Evolutionary conservation across 53 echinoderm and acorn worm species (phyloP), one percentile per base, ranked within the genome.

Genomic region (Stichopus horrens): DNA sequence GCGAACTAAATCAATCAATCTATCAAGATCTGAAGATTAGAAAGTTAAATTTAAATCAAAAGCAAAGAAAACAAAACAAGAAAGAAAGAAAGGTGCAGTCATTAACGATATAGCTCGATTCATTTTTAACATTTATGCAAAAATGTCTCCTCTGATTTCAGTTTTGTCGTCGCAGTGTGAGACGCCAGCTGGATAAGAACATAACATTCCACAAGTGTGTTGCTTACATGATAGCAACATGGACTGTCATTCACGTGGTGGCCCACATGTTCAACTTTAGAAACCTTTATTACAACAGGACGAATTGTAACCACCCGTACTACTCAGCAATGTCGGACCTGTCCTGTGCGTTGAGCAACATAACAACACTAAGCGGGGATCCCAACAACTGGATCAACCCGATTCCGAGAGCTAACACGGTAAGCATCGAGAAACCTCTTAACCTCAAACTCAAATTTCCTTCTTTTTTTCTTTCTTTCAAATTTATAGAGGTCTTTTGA

Each of bases 121-220:
- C 37, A 37, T 37, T 37, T 37, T 37, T 37, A 37, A 2, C 37
- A 37, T 37, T 0, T 37, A 37, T 2, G 37, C 37, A 37, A 37
- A 37, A 37, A 37, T 37, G 37, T 51, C 7, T 76, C 13, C 51
- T 52, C 71, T 20, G 55, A n/a, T 23, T 74, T 9, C 88, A 96
- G 97, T 89, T 91, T 21, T 98, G 95, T 75, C 89, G 93, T 53
- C 71, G 95, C 52, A 98, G 95, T 65, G 90, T 98, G 5, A 92
- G 98, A 55, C 91, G 98, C 4, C 97, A 95, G 91, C 90, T 97
- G 21, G 97, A 97, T 91, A 97, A 97, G 86, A 97, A 97, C 74
- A 60, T 95, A 9, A 95, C 94, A 4, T 98, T 98, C 57, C 98
- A 98, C 86, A 98, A 98, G 92, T 92, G 94, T 5, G 90, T 98